Evolutionary conservation across 2,888 invertebrate genomes (phyloP).

Genomic region (Pammene aurita): DNA sequence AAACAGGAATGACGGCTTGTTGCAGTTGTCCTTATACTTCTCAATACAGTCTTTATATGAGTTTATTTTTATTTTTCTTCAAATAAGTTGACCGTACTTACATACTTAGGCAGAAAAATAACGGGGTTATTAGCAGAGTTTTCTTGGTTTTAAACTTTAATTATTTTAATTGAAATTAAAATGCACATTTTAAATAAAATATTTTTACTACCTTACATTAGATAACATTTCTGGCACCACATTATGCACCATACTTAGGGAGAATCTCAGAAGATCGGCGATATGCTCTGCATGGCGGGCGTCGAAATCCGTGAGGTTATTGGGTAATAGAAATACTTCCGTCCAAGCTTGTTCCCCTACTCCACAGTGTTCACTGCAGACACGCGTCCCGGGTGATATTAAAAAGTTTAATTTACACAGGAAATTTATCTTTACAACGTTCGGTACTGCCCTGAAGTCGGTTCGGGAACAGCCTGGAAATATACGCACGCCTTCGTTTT

Average conservation of each 20-base stretch:
- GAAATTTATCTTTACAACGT: constrained; percentile 2
- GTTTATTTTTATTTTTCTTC: no score
- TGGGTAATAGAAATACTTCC: constrained; percentile 1
- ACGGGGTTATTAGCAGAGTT: no score
- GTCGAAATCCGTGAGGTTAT: constrained; percentile 2
- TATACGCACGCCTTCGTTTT: constrained; percentile 3
- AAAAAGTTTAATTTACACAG: constrained; percentile 3
- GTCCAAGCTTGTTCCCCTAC: not conserved
- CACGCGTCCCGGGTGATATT: constrained; percentile 1
- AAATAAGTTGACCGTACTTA: no score
- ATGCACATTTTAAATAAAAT: not conserved
- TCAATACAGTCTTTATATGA: no score
- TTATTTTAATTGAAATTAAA: no score
- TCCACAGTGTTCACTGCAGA: not conserved
- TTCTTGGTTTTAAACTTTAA: no score
- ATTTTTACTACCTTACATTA: not conserved
- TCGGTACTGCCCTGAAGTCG: not conserved
- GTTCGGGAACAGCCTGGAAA: not conserved
- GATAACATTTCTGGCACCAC: not conserved
- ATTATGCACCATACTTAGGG: not conserved
- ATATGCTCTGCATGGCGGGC: constrained; percentile 1
- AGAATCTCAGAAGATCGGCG: constrained; percentile 1
- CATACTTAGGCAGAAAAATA: no score
- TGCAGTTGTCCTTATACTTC: no score
- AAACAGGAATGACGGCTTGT: no score